A percentile compares a stretch with the other conserved stretches of the same genome.
These are phyloP conservation scores for Drosophila malerkotliana DNA, from an alignment of 1,140 invertebrate genomes.

Conservation along the genomic window DNA sequence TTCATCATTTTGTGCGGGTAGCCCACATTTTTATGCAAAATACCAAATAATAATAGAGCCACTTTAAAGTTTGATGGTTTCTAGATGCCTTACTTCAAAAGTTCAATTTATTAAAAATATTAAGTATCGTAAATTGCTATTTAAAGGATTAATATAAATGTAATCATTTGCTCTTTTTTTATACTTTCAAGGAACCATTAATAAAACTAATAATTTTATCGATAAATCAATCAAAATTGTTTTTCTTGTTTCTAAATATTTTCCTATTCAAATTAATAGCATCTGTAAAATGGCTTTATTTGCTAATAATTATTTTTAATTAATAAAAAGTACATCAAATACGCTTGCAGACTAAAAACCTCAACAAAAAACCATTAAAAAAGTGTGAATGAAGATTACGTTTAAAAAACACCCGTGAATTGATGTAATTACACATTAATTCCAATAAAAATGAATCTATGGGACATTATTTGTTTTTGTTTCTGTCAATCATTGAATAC, in stretches of 20 bases:
- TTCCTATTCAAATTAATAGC: too few relatives aligned
- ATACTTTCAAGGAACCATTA: not conserved
- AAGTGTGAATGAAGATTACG: not conserved
- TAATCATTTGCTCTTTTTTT: not conserved
- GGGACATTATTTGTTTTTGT: slow-evolving; percentile 10
- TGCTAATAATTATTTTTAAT: too few relatives aligned
- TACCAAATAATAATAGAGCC: not conserved
- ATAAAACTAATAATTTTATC: not conserved
- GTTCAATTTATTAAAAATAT: not conserved
- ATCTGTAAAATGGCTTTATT: too few relatives aligned
- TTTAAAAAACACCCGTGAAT: not conserved
- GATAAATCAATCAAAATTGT: too few relatives aligned
- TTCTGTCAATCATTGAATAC: slow-evolving; percentile 13
- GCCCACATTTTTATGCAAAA: not conserved
- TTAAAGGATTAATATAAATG: not conserved
- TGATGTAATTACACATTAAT: not conserved
- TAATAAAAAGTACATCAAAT: too few relatives aligned
- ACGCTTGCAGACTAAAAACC: not conserved
- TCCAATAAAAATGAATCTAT: not conserved
- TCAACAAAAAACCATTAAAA: not conserved
- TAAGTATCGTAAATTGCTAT: not conserved
- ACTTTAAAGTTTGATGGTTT: not conserved
- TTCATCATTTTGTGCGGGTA: not conserved
- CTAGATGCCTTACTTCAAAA: not conserved
- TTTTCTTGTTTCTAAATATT: too few relatives aligned